Evolutionary conservation across 1,140 invertebrate species (phyloP).

Genomic region (Pseudomyrmex gracilis): DNA sequence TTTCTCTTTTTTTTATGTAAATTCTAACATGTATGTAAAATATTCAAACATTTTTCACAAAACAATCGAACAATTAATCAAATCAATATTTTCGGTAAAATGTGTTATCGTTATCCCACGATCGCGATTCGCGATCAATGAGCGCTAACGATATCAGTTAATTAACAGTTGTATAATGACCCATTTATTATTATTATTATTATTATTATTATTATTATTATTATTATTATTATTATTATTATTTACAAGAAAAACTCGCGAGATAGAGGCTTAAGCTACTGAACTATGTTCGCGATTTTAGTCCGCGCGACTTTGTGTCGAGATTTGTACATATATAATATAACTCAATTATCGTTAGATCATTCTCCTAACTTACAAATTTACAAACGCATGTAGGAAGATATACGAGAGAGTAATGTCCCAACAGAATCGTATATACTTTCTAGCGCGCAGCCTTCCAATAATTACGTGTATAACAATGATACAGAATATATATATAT

Average conservation of each 20-base stretch:
- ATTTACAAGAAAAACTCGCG: conserved; percentile 43
- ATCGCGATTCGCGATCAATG: conserved; percentile 4
- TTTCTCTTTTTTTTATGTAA: background rate
- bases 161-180: conserved; percentile 25
- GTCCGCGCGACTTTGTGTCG: background rate
- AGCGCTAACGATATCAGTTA: conserved; percentile 19
- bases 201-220: too few species aligned
- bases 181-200: too few species aligned
- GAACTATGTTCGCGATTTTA: background rate
- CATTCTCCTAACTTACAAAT: conserved; percentile 39
- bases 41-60: conserved; percentile 18
- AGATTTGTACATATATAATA: conserved; percentile 37
- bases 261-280: conserved; percentile 2
- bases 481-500: conserved; percentile 34
- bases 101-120: background rate
- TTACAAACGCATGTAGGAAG: conserved; percentile 52
- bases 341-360: conserved; percentile 13
- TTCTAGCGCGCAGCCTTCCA: conserved; percentile 37
- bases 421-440: conserved; percentile 48
- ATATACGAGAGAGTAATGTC: conserved; percentile 23
- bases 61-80: background rate
- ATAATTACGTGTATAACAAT: conserved; percentile 53
- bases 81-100: background rate
- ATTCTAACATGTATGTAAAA: background rate
- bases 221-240: conserved; percentile 27